Evolutionary conservation across 2,797 vertebrate genomes (phyloP).

Genomic region (Lacerta bilineata): DNA sequence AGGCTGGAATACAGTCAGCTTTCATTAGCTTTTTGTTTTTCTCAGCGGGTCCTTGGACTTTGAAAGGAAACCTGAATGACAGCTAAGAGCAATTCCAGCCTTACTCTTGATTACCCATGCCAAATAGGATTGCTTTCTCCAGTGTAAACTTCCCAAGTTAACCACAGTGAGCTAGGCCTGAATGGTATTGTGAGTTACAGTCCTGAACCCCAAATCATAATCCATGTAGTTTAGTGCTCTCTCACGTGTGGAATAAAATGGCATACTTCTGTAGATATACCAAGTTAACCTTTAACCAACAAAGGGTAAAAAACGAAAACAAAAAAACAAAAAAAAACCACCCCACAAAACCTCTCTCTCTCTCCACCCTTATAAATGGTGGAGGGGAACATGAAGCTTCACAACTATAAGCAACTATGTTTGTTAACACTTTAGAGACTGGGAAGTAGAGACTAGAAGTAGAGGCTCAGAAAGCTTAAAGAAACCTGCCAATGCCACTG

Average conservation of each 20-base stretch:
- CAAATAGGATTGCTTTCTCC: slow-evolving; percentile 82
- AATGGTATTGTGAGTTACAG: slow-evolving; percentile 59
- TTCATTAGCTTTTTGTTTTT: slow-evolving; percentile 86
- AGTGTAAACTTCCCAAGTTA: slow-evolving; percentile 71
- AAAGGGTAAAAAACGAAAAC: background rate
- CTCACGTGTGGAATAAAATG: slow-evolving; percentile 62
- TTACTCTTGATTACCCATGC: slow-evolving; percentile 82
- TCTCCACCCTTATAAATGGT: background rate
- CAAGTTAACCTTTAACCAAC: slow-evolving; percentile 40
- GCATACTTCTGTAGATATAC: slow-evolving; percentile 22
- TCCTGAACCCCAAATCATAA: slow-evolving; percentile 60
- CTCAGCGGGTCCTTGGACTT: slow-evolving; percentile 84
- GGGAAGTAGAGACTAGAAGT: too few relatives aligned
- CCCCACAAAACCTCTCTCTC: background rate
- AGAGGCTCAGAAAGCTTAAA: background rate
- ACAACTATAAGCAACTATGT: background rate
- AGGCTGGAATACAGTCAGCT: slow-evolving; percentile 85
- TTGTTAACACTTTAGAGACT: slow-evolving; percentile 30
- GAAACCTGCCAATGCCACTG: background rate
- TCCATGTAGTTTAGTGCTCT: slow-evolving; percentile 65
- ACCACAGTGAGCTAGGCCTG: slow-evolving; percentile 61
- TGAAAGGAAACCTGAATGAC: slow-evolving; percentile 87
- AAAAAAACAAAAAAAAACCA: too few relatives aligned
- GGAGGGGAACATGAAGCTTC: slow-evolving; percentile 1
- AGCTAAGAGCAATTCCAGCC: slow-evolving; percentile 83